These are phyloP conservation scores for Microcebus jonahi DNA, from an alignment of 2,113 vertebrate species.

Conservation along the genomic window DNA sequence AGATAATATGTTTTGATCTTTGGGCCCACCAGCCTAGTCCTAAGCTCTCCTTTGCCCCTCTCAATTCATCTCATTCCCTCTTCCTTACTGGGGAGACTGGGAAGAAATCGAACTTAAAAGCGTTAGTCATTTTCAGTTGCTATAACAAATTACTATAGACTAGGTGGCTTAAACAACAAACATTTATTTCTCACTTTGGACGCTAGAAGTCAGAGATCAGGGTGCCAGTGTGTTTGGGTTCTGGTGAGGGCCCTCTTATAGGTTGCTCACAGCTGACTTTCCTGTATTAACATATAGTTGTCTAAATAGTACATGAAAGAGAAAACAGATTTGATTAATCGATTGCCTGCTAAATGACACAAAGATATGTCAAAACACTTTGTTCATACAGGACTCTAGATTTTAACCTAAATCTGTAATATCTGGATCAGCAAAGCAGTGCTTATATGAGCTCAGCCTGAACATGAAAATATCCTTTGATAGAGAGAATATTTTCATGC, in stretches of 20 bases:
- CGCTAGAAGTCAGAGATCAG: not conserved
- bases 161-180: not conserved
- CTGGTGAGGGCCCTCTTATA: not conserved
- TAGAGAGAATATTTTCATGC: not conserved
- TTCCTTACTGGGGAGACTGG: not conserved
- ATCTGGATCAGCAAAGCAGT: not conserved
- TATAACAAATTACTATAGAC: not conserved
- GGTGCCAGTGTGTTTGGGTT: not conserved
- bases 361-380: not conserved
- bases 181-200: not conserved
- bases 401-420: conserved; percentile 4
- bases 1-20: not conserved
- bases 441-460: not conserved
- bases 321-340: not conserved
- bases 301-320: not conserved
- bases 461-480: not conserved
- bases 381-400: not conserved
- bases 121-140: not conserved
- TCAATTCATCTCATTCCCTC: not conserved
- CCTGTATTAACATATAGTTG: not conserved
- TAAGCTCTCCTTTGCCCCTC: not conserved
- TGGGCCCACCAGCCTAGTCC: not conserved
- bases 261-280: not conserved
- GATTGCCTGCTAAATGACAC: not conserved
- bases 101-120: not conserved